Evolutionary conservation across 2,113 vertebrate species (phyloP), one percentile per base, ranked within the genome.

Genomic region (Cyanoramphus novaezelandiae): DNA sequence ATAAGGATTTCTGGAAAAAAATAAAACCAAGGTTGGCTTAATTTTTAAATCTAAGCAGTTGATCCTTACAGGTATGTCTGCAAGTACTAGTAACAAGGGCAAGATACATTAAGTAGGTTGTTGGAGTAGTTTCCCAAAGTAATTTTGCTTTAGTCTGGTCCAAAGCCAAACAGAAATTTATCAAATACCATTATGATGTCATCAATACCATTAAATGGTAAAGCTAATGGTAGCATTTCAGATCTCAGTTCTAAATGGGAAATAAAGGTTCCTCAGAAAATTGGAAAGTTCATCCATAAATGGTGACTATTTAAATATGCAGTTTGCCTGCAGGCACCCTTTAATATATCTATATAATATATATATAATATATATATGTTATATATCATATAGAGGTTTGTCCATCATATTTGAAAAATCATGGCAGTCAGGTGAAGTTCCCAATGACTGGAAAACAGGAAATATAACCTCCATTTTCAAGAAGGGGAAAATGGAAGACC

Each of bases 101-200:
- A 90, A 92, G 74, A 62, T 5, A 28, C 14, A 79, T 93, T 91
- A 87, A 78, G 20, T 57, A 82, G 31, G 70, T 74, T 65, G 18
- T 71, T 84, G 70, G 55, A 96, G n/a, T 39, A 57, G 57, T 92
- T 95, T 87, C 29, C 29, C 33, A 79, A 83, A 94, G 75, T 88
- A 94, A 87, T 95, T 86, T 89, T 85, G 21, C 37, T 85, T 50
- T 62, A 76, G 35, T 62, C 47, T 93, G 91, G 89, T 52, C n/a
- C 52, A 89, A 82, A 92, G 74, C 87, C 91, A 95, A 89, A 76
- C 14, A 49, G 65, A 89, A 87, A 94, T 89, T 84, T 89, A 87
- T 93, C 41, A 82, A 82, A 65, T 72, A 87, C 57, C 21, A 35
- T 59, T 35, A 15, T 35, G 33, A 23, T 59, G 23, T 15, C 57